A percentile compares a stretch with the other conserved stretches of the same genome.
Conservation (phyloP, 2,113 vertebrate species). For the Balaeniceps rex region DNA sequence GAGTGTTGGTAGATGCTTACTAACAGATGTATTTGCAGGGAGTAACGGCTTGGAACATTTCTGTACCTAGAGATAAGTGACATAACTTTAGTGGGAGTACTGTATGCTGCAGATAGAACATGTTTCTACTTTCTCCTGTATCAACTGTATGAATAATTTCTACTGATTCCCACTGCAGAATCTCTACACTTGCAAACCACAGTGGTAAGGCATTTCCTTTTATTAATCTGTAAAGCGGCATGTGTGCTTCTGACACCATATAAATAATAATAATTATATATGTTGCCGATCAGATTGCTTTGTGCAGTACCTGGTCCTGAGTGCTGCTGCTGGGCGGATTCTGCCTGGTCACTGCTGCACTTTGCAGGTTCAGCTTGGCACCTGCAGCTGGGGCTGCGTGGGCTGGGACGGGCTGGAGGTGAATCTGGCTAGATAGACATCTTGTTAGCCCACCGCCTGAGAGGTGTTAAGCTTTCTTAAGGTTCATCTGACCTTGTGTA, state of each 20-base stretch:
- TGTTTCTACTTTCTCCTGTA: not conserved
- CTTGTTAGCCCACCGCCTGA: too few species aligned
- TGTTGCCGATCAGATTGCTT: fast-evolving
- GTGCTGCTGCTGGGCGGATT: fast-evolving
- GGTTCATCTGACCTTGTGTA: not conserved
- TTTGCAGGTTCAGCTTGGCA: not conserved
- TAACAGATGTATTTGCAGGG: not conserved
- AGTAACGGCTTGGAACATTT: fast-evolving
- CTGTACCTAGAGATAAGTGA: not conserved
- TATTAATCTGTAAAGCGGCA: not conserved
- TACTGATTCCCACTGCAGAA: not conserved
- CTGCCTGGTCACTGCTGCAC: fast-evolving
- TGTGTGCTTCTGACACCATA: fast-evolving
- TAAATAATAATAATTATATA: not conserved
- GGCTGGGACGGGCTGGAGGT: not conserved
- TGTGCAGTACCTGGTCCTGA: fast-evolving
- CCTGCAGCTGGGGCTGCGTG: not conserved
- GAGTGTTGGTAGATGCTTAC: fast-evolving
- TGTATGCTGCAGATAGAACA: fast-evolving
- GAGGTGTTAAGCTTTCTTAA: not conserved
- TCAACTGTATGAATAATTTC: not conserved
- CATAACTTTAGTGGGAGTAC: fast-evolving
- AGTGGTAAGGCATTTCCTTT: not conserved
- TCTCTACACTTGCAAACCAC: not conserved
- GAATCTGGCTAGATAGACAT: not conserved